These are phyloP conservation scores for Ophioninae sp. DNA, from an alignment of 2,888 invertebrate genomes.

Conservation along the genomic window DNA sequence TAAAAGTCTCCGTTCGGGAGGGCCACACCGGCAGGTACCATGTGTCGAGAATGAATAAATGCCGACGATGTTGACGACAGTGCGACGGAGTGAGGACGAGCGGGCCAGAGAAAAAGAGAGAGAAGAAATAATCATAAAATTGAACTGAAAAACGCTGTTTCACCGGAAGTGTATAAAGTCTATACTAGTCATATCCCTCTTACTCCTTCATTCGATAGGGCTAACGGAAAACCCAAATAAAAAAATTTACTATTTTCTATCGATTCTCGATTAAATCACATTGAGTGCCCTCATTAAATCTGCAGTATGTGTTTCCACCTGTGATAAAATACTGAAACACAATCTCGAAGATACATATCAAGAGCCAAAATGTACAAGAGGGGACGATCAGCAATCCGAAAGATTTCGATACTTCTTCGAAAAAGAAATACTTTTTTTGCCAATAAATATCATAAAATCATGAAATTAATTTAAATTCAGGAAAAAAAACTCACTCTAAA, in stretches of 20 bases:
- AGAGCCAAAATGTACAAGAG: no score
- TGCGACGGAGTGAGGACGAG: neutral
- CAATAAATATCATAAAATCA: neutral
- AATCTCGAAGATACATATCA: no score
- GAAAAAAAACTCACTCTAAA: neutral
- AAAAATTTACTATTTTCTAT: no score
- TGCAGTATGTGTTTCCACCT: no score
- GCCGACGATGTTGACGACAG: slow-evolving; percentile 29
- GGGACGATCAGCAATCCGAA: no score
- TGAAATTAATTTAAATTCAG: neutral
- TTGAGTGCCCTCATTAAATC: no score
- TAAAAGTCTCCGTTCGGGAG: slow-evolving; percentile 69
- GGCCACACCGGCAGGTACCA: slow-evolving; percentile 66
- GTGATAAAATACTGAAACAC: no score
- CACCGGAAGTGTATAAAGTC: slow-evolving; percentile 76
- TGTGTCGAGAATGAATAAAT: slow-evolving; percentile 31
- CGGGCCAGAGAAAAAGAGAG: neutral
- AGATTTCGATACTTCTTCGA: neutral
- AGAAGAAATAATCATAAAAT: slow-evolving; percentile 73
- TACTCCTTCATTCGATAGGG: neutral
- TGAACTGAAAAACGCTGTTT: slow-evolving; percentile 69
- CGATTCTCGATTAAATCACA: no score
- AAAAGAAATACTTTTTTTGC: neutral
- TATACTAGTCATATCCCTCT: neutral
- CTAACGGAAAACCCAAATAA: no score